A percentile compares a stretch with the other conserved stretches of the same genome.
Evolutionary conservation across 2,797 vertebrate species (phyloP).

Genomic region (Iguana delicatissima): DNA sequence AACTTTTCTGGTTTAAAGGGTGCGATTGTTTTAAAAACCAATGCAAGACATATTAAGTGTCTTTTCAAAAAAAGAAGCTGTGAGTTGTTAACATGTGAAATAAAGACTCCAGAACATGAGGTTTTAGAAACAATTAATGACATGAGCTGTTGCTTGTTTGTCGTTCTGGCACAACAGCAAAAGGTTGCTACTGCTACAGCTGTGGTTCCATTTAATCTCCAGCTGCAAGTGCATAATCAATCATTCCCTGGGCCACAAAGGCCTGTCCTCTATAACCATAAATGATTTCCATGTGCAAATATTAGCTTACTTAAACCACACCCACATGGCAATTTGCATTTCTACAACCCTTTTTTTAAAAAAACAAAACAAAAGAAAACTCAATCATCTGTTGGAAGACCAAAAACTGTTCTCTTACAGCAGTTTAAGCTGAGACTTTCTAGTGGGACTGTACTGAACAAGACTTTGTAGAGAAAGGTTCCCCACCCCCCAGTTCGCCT

Average conservation of each 20-base stretch:
- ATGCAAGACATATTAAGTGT: neutral
- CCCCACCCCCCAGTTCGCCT: constrained; percentile 6
- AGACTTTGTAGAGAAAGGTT: constrained; percentile 21
- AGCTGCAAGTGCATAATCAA: constrained; percentile 45
- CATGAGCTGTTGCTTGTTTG: constrained; percentile 26
- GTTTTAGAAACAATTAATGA: constrained; percentile 32
- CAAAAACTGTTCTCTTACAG: constrained; percentile 57
- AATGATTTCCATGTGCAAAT: constrained; percentile 61
- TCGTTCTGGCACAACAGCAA: constrained; percentile 38
- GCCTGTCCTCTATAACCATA: constrained; percentile 41
- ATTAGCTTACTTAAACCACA: constrained; percentile 58
- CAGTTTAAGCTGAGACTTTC: constrained; percentile 49
- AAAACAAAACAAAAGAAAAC: neutral
- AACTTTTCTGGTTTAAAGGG: constrained; percentile 19
- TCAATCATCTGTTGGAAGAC: constrained; percentile 49
- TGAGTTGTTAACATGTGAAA: constrained; percentile 35
- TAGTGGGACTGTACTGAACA: neutral
- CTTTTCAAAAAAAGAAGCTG: constrained; percentile 1
- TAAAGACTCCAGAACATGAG: constrained; percentile 25
- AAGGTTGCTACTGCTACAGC: constrained; percentile 37
- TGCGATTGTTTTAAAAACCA: constrained; percentile 3
- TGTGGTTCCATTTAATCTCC: constrained; percentile 49
- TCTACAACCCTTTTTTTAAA: constrained; percentile 38
- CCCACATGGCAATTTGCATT: constrained; percentile 40
- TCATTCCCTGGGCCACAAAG: constrained; percentile 56